Evolutionary conservation across 2,113 vertebrate genomes (phyloP).

Genomic region (Chlamydotis undulata): DNA sequence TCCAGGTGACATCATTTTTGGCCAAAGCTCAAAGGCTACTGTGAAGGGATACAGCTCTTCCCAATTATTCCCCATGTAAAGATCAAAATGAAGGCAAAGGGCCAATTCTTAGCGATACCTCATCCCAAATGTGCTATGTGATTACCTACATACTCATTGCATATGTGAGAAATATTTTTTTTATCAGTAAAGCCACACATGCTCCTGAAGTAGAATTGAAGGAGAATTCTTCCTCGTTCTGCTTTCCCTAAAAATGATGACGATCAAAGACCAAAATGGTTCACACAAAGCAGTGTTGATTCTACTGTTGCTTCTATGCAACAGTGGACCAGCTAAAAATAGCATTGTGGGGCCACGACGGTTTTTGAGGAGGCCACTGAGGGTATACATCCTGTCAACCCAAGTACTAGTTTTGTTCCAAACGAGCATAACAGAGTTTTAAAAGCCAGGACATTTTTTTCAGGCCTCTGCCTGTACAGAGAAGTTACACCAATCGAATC

Average conservation of each 20-base stretch:
- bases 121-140: slow-evolving; percentile 10
- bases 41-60: slow-evolving; percentile 39
- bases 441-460: neutral
- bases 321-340: neutral
- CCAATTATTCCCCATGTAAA: slow-evolving; percentile 32
- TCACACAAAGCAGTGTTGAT: neutral
- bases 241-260: neutral
- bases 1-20: slow-evolving; percentile 56
- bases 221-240: neutral
- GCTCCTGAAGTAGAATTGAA: neutral
- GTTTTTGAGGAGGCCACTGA: fast-evolving
- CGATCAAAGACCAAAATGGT: neutral
- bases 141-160: neutral
- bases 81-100: slow-evolving; percentile 57
- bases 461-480: neutral
- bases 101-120: slow-evolving; percentile 37
- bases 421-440: neutral
- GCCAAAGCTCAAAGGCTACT: slow-evolving; percentile 56
- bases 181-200: neutral
- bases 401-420: neutral
- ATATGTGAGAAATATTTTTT: neutral
- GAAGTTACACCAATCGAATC: neutral
- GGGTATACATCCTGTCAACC: neutral
- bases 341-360: neutral
- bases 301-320: neutral